Percentiles rank a stretch among this genome's conserved stretches.
These are phyloP conservation scores for Philhelius pedissequus DNA, from an alignment of 2,888 invertebrate genomes.

Conservation along the genomic window DNA sequence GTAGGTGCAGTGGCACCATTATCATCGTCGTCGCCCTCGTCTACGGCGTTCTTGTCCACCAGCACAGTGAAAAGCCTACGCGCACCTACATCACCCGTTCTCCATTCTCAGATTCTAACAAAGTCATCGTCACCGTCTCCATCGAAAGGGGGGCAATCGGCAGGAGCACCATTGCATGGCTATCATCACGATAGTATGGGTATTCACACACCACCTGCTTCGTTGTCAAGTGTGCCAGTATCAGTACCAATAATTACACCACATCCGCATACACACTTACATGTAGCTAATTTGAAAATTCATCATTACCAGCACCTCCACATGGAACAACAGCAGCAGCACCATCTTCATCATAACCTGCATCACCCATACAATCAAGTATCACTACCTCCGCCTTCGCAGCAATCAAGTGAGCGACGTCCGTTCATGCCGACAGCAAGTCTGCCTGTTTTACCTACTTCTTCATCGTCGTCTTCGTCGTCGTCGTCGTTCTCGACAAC, in stretches of 20 bases:
- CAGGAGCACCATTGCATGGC: slow-evolving; percentile 69
- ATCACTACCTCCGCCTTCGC: slow-evolving; percentile 47
- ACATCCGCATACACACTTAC: slow-evolving; percentile 69
- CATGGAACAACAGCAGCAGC: slow-evolving; percentile 54
- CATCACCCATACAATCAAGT: slow-evolving; percentile 69
- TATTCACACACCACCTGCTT: slow-evolving; percentile 70
- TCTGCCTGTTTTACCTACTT: slow-evolving; percentile 72
- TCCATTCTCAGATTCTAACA: slow-evolving; percentile 61
- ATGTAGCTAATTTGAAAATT: slow-evolving; percentile 62
- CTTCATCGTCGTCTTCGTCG: slow-evolving; percentile 62
- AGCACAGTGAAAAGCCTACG: slow-evolving; percentile 60
- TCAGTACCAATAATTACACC: slow-evolving; percentile 73
- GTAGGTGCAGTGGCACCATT: slow-evolving; percentile 70
- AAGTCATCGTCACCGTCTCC: slow-evolving; percentile 46
- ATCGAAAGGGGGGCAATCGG: slow-evolving; percentile 60
- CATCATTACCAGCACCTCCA: slow-evolving; percentile 63
- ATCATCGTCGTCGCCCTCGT: slow-evolving; percentile 69
- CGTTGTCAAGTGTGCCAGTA: slow-evolving; percentile 72
- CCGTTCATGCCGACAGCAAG: slow-evolving; percentile 73
- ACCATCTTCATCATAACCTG: slow-evolving; percentile 64
- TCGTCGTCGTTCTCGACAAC: slow-evolving; percentile 46
- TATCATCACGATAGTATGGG: slow-evolving; percentile 59
- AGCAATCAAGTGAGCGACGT: slow-evolving; percentile 69
- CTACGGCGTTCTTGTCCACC: slow-evolving; percentile 69
- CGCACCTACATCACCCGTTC: slow-evolving; percentile 63